Evolutionary conservation across 2,797 vertebrate genomes (phyloP).

Genomic region (Antennarius maculatus): DNA sequence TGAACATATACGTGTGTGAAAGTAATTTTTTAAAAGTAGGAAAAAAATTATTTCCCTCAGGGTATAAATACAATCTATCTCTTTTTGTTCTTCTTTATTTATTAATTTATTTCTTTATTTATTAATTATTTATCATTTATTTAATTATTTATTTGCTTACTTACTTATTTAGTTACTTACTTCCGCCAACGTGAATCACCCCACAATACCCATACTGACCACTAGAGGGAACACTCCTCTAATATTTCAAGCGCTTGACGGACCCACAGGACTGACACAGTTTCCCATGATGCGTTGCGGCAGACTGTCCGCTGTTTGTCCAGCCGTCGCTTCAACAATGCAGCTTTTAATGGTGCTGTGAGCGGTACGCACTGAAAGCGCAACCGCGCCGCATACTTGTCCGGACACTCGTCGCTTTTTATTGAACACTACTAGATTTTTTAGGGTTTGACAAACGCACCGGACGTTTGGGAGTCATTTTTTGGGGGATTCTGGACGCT

Average conservation of each 20-base stretch:
- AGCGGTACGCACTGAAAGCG: slow-evolving; percentile 46
- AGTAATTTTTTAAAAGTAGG: too few species aligned
- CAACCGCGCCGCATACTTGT: slow-evolving; percentile 44
- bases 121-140: neutral
- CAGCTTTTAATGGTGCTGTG: slow-evolving; percentile 77
- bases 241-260: neutral
- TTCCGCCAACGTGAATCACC: too few species aligned
- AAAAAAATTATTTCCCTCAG: too few species aligned
- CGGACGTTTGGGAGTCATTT: slow-evolving; percentile 1
- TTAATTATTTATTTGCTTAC: too few species aligned
- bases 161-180: too few species aligned
- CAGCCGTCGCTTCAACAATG: slow-evolving; percentile 75
- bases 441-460: slow-evolving; percentile 19
- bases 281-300: slow-evolving; percentile 73
- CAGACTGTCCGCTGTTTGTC: slow-evolving; percentile 65
- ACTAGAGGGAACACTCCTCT: slow-evolving; percentile 41
- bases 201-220: neutral
- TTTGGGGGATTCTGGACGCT: slow-evolving; percentile 29
- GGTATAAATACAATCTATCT: too few species aligned
- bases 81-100: too few species aligned
- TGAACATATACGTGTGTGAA: too few species aligned
- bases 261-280: slow-evolving; percentile 15
- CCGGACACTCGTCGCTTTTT: slow-evolving; percentile 8
- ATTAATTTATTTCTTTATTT: too few species aligned
- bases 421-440: slow-evolving; percentile 3